Evolutionary conservation across 2,113 vertebrate species (phyloP), one percentile per base, ranked within the genome.

Genomic region (Muntiacus reevesi): DNA sequence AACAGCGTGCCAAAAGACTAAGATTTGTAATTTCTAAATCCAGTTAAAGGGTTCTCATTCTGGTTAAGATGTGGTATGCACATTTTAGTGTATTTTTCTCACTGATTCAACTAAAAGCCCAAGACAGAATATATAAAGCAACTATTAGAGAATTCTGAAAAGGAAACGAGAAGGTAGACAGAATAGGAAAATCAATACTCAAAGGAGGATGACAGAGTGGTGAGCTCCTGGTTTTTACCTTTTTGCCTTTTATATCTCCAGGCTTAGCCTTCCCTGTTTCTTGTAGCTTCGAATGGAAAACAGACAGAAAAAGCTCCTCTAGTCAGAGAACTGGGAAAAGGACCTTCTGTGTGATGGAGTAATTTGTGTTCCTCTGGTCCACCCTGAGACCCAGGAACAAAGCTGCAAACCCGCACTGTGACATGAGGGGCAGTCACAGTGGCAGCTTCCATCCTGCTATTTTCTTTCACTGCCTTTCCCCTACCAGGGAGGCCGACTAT

Each of bases 261-360:
- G 62, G n/a, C 57, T 92, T 50, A 45, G 60, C 59, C 17, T 60
- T 17, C 7, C n/a, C 27, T 15, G 33, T 36, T 6, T 74, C 13
- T 27, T 36, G 6, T 17, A 81, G 64, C n/a, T 82, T 27, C 9
- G 17, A 21, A 76, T n/a, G 25, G 45, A 21, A 92, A 90, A 94
- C 1, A 83, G 40, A n/a, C 13, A 78, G 13, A 45, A 54, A 91
- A 25, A 62, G 54, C 43, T 54, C 43, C 74, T 60, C 23, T 62
- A n/a, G 60, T 28, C 2, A 19, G 21, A 84, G 67, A 43, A n/a
- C 5, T 17, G 30, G 50, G 10, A 67, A 13, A 13, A 45, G 43
- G 36, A 9, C 27, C 17, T 1, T 2, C 21, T 16, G 6, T 11
- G 40, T 25, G 14, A 17, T 3, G 2, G 28, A 57, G 81, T 1